Base-by-base conservation (phyloP, 1,140 invertebrate genomes). In the Drusus annulatus region DNA sequence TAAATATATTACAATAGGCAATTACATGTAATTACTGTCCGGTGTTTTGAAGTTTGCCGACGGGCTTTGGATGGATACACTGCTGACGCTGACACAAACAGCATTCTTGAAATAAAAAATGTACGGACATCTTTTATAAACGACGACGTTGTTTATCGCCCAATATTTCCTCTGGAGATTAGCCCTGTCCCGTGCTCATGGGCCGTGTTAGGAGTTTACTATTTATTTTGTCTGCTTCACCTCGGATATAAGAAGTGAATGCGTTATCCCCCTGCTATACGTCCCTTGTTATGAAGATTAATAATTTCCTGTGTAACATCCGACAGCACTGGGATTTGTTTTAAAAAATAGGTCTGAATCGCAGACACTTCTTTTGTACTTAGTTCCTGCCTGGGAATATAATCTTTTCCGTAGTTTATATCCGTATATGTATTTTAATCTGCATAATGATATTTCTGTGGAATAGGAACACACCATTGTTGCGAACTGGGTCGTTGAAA, bases 291-390 rank as follows among this genome's bases (percentile, higher is more conserved):
- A 65, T 65, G 62, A 25, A 31, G 62, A 65, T 65, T 65, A 65
- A 65, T 65, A 65, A 28, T 65, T 65, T 65, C 62, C 62, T 65
- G 62, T 28, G 21, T n/a, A n/a, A 28, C 25, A 65, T 65, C 62
- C 62, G 62, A 65, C 62, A 25, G 21, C 23, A 25, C 28, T 65
- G 23, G 23, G 8, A 56, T 56, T 21, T 56, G n/a, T 56, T 56
- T 19, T 56, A 56, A 56, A 19, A 56, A 56, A 19, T 56, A 56
- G 62, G 25, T 25, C 21, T 5, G 19, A 28, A 28, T 25, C 28
- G 16, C 23, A 21, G 23, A 25, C 21, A 65, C 16, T 16, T 16
- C 16, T 65, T 25, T 28, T 65, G 54, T 56, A 56, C 36, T 45
- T 45, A 45, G 36, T 45, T 45, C 36, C n/a, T 56, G 21, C 54